phyloP scores from a whole-genome alignment of 2,797 vertebrate genomes.

The Pipistrellus kuhlii region DNA sequence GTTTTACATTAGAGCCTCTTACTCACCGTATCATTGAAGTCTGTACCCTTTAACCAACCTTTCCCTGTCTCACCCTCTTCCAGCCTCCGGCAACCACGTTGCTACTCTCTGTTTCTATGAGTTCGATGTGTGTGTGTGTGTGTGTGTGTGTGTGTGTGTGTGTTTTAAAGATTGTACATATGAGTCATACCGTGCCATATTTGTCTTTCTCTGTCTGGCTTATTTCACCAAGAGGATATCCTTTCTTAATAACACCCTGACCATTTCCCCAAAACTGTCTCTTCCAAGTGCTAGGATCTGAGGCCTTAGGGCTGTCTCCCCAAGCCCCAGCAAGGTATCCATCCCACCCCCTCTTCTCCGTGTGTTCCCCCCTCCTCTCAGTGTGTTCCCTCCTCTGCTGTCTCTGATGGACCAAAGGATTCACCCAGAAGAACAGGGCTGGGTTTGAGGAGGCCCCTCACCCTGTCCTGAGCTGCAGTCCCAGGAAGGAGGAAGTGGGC shows the following conservation, averaged over 20 bases:
- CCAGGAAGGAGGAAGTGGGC: background rate
- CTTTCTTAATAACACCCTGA: background rate
- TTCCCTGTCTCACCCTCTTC: background rate
- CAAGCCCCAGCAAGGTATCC: background rate
- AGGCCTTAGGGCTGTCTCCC: background rate
- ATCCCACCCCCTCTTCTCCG: too few species aligned
- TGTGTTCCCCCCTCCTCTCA: too few species aligned
- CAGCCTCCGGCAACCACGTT: background rate
- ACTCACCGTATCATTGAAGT: background rate
- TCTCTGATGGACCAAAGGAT: background rate
- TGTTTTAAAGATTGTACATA: background rate
- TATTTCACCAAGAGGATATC: background rate
- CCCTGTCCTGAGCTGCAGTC: background rate
- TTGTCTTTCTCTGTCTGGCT: background rate
- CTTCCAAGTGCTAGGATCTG: background rate
- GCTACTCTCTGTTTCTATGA: conserved; percentile 1
- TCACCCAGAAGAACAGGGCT: background rate
- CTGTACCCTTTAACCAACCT: background rate
- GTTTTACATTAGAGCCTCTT: background rate
- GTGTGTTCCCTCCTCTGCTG: background rate
- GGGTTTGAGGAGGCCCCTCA: background rate
- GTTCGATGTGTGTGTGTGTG: background rate
- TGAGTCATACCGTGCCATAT: background rate
- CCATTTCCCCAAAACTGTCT: background rate
- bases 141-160: background rate